Conservation (phyloP, 2,113 vertebrate species). For the Ranitomeya variabilis region DNA sequence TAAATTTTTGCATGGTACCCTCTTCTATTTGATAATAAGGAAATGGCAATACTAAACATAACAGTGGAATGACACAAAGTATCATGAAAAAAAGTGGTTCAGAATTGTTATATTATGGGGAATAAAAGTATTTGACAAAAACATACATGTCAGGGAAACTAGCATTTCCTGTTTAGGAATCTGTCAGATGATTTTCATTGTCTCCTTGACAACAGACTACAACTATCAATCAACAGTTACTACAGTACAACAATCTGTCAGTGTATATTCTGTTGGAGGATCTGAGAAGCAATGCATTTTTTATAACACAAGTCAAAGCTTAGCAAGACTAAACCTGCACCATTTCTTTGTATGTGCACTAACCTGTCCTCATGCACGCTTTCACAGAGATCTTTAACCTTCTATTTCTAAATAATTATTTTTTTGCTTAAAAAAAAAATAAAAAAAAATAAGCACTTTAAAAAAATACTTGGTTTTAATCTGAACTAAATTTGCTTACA, state of each 20-base stretch:
- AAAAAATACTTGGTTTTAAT: neutral
- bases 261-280: neutral
- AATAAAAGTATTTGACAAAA: too few species aligned
- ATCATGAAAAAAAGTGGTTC: too few species aligned
- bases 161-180: neutral
- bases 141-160: too few species aligned
- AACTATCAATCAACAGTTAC: too few species aligned
- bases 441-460: neutral
- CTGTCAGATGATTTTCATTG: too few species aligned
- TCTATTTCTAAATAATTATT: neutral
- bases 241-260: neutral
- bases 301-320: neutral
- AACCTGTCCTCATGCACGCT: neutral
- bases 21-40: too few species aligned
- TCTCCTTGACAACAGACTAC: too few species aligned
- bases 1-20: too few species aligned
- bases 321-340: neutral
- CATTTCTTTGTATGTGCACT: neutral
- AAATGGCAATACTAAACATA: too few species aligned
- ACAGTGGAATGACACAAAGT: too few species aligned
- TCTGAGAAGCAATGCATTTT: neutral
- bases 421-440: neutral
- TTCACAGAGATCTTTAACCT: neutral
- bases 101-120: too few species aligned
- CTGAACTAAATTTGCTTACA: neutral